phyloP scores from a whole-genome alignment of 2,797 vertebrate species.

The Erpetoichthys calabaricus region DNA sequence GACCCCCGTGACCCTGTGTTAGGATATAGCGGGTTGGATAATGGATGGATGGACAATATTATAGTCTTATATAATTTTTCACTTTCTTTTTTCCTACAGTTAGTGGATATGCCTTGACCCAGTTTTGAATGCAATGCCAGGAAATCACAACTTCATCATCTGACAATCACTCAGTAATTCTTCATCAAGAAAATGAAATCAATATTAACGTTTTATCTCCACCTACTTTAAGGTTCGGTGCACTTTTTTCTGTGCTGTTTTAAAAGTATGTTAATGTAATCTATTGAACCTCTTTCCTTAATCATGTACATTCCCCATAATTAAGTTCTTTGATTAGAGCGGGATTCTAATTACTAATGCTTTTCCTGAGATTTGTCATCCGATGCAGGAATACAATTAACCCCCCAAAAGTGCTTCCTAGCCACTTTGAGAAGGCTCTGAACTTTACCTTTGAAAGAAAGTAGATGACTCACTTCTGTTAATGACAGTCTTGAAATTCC shows the following conservation, averaged over 20 bases:
- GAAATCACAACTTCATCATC: constrained; percentile 8
- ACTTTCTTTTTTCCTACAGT: no score
- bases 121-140: no score
- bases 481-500: no score
- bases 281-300: constrained; percentile 64
- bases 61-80: no score
- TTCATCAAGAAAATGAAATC: constrained; percentile 51
- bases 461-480: no score
- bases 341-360: constrained; percentile 57
- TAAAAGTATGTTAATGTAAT: constrained; percentile 67
- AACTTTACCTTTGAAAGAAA: no score
- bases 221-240: constrained; percentile 40
- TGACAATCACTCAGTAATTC: constrained; percentile 53
- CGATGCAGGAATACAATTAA: constrained; percentile 44
- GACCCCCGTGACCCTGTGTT: no score
- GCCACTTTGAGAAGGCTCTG: constrained; percentile 23
- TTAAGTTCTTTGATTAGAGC: constrained; percentile 52
- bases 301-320: constrained; percentile 60
- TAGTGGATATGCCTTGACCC: no score
- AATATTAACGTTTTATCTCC: constrained; percentile 42
- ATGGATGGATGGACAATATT: no score
- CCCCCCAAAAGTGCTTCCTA: constrained; percentile 36
- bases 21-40: no score
- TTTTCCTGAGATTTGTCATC: constrained; percentile 58
- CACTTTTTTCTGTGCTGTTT: constrained; percentile 45